A percentile compares a stretch with the other conserved stretches of the same genome.
Evolutionary conservation across 2,888 invertebrate species (phyloP).

Genomic region (Electrophaes corylata): DNA sequence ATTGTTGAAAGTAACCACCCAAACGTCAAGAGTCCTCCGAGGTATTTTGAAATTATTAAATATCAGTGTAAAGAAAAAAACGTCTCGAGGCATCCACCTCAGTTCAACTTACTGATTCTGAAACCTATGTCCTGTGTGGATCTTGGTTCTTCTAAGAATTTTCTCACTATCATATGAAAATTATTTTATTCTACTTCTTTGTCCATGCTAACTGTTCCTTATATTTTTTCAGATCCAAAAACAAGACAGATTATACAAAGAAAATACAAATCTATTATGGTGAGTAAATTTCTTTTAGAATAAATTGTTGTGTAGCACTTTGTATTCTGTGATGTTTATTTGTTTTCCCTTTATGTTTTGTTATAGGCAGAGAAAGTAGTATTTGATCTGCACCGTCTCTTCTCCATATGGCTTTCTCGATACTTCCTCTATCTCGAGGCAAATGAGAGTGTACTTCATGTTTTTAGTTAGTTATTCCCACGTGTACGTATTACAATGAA

Average conservation of each 20-base stretch:
- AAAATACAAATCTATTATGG: constrained; percentile 99
- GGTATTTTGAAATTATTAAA: too few relatives aligned
- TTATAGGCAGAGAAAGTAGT: constrained; percentile 91
- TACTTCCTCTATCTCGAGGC: constrained; percentile 67
- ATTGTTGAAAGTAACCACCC: too few relatives aligned
- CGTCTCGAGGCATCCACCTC: too few relatives aligned
- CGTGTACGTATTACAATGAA: constrained; percentile 71
- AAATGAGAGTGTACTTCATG: constrained; percentile 66
- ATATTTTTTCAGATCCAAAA: constrained; percentile 94
- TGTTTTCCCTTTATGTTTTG: constrained; percentile 62
- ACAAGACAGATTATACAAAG: constrained; percentile 97
- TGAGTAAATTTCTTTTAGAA: constrained; percentile 79
- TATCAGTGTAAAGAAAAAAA: too few relatives aligned
- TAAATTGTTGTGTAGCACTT: constrained; percentile 18
- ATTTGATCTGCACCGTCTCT: constrained; percentile 91
- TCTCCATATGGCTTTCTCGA: constrained; percentile 88
- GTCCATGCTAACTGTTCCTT: not conserved
- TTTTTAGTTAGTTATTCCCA: constrained; percentile 65
- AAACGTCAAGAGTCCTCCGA: too few relatives aligned
- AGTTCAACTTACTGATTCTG: too few relatives aligned
- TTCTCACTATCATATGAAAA: too few relatives aligned
- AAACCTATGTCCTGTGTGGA: too few relatives aligned
- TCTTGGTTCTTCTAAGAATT: too few relatives aligned
- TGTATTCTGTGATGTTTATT: constrained; percentile 45
- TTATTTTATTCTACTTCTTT: not conserved